Conservation (phyloP, 2,113 vertebrate species). For the Mus spicilegus region DNA sequence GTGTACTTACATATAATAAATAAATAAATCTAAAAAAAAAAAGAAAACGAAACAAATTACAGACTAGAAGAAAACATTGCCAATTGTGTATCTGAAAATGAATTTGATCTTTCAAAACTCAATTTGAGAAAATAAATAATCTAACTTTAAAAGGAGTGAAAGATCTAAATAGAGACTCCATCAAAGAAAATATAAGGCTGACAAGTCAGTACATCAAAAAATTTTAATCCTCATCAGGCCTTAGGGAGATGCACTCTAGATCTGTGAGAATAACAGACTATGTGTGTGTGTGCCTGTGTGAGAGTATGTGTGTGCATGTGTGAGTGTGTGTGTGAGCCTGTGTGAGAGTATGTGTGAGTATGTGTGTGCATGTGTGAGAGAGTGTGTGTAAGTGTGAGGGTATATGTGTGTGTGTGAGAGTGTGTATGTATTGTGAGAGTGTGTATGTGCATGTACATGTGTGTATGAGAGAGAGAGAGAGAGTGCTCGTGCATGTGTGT, state of each 20-base stretch:
- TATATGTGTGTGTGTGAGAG: no score
- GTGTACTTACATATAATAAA: no score
- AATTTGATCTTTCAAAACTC: constrained; percentile 10
- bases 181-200: not conserved
- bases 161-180: constrained; percentile 26
- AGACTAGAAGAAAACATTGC: constrained; percentile 9
- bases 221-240: not conserved
- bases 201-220: not conserved
- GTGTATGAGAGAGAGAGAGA: no score
- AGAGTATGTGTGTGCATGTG: no score
- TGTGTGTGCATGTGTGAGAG: no score
- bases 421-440: no score
- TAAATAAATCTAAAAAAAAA: no score
- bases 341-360: no score
- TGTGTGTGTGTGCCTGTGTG: not conserved
- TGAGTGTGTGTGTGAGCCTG: not conserved
- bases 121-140: constrained; percentile 28
- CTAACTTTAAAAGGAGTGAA: not conserved
- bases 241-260: not conserved
- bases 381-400: no score
- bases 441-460: no score
- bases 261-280: not conserved
- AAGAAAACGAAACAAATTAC: no score
- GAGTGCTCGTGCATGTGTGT: no score
- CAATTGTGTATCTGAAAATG: not conserved